Percentiles rank a stretch among this genome's conserved stretches.
Conservation (phyloP, 2,888 invertebrate species). For the Meghimatium bilineatum region DNA sequence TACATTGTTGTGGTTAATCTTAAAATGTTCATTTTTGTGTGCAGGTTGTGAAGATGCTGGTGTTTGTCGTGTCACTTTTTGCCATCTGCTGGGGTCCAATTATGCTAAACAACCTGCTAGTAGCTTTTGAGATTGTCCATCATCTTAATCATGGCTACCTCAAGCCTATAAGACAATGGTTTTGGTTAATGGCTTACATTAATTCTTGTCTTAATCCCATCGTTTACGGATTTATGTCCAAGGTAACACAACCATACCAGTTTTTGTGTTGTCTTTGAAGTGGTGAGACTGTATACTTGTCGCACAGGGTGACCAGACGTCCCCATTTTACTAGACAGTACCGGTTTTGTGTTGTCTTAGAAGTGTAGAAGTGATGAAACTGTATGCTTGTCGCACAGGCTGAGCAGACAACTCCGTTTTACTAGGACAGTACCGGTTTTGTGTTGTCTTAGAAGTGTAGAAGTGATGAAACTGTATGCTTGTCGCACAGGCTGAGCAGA, state of each 20-base stretch:
- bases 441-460: too few relatives aligned
- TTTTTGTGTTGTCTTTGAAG: not conserved
- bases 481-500: too few relatives aligned
- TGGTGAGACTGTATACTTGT: too few relatives aligned
- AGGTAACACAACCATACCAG: conserved; percentile 57
- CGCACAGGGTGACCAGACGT: too few relatives aligned
- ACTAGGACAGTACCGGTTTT: too few relatives aligned
- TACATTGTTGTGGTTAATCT: not conserved
- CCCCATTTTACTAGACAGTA: too few relatives aligned
- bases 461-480: too few relatives aligned
- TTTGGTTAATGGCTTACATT: conserved; percentile 84
- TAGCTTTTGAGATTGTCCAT: conserved; percentile 81
- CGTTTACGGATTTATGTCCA: conserved; percentile 86
- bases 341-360: too few relatives aligned
- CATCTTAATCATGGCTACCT: conserved; percentile 79
- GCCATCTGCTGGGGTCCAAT: conserved; percentile 84
- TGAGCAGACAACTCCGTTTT: too few relatives aligned
- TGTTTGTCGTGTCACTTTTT: conserved; percentile 84
- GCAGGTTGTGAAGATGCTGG: conserved; percentile 86
- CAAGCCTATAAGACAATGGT: conserved; percentile 82
- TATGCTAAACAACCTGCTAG: conserved; percentile 83
- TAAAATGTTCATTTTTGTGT: conserved; percentile 46
- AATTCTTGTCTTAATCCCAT: conserved; percentile 87
- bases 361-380: too few relatives aligned
- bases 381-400: too few relatives aligned